phyloP scores from a whole-genome alignment of 2,113 vertebrate genomes.

The Andinoacara biseriatus region DNA sequence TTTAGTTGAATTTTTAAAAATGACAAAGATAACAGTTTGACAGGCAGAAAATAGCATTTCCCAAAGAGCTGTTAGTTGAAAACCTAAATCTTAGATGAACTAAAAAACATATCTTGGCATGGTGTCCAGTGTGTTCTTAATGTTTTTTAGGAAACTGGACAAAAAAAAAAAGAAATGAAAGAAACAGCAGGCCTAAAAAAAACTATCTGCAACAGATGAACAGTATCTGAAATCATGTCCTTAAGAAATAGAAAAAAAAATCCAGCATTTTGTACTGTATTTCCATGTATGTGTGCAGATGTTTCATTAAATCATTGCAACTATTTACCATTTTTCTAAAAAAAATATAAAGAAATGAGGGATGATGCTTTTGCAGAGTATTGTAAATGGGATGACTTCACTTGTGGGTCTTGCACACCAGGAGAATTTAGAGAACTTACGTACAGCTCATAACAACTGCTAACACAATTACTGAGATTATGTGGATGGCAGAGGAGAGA shows the following conservation, averaged over 20 bases:
- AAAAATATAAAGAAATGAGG: too few relatives aligned
- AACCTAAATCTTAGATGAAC: background rate
- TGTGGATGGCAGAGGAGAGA: background rate
- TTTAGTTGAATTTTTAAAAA: background rate
- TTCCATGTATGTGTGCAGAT: too few relatives aligned
- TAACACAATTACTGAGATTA: background rate
- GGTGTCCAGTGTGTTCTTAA: background rate
- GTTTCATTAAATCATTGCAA: too few relatives aligned
- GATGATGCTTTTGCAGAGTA: too few relatives aligned
- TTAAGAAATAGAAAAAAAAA: background rate
- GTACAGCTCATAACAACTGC: background rate
- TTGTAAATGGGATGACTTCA: background rate
- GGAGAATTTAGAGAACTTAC: background rate
- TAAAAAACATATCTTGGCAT: background rate
- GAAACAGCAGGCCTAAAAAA: too few relatives aligned
- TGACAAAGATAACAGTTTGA: background rate
- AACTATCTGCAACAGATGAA: too few relatives aligned
- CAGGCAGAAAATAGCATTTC: background rate
- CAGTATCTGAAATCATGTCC: background rate
- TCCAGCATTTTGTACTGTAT: too few relatives aligned
- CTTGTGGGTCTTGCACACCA: background rate
- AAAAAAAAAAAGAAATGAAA: background rate
- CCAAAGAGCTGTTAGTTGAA: accelerated
- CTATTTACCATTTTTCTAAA: too few relatives aligned
- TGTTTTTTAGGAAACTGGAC: background rate